Evolutionary conservation across 2,888 invertebrate genomes (phyloP).

Genomic region (Lobophora halterata): DNA sequence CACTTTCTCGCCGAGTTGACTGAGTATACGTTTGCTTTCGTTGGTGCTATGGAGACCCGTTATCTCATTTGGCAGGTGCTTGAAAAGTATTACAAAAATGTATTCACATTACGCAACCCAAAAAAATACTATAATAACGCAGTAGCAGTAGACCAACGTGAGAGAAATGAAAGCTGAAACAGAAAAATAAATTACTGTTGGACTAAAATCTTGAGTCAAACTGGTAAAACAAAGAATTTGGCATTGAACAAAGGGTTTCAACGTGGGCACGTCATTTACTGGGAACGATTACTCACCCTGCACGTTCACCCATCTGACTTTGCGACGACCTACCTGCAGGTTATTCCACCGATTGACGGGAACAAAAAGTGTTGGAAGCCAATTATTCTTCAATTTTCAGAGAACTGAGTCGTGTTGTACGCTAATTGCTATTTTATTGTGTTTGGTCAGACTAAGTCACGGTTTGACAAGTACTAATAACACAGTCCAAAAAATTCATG

Average conservation of each 20-base stretch:
- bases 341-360: conserved; percentile 60
- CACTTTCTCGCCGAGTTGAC: conserved; percentile 73
- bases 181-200: background rate
- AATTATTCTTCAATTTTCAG: conserved; percentile 49
- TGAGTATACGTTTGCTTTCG: conserved; percentile 75
- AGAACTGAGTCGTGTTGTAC: conserved; percentile 38
- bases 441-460: conserved; percentile 31
- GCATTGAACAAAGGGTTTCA: conserved; percentile 38
- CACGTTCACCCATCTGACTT: conserved; percentile 61
- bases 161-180: too few relatives aligned
- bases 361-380: conserved; percentile 59
- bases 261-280: conserved; percentile 37
- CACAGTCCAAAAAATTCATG: conserved; percentile 30
- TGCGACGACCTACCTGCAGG: conserved; percentile 69
- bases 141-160: too few relatives aligned
- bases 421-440: conserved; percentile 43
- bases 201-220: conserved; percentile 12
- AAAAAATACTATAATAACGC: too few relatives aligned
- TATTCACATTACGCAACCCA: conserved; percentile 60
- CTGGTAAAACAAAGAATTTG: conserved; percentile 24
- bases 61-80: conserved; percentile 78
- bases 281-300: conserved; percentile 56
- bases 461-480: conserved; percentile 45
- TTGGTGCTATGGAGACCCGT: conserved; percentile 65
- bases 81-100: conserved; percentile 73